Conservation (phyloP, 1,140 invertebrate genomes). For the Planococcus citri region DNA sequence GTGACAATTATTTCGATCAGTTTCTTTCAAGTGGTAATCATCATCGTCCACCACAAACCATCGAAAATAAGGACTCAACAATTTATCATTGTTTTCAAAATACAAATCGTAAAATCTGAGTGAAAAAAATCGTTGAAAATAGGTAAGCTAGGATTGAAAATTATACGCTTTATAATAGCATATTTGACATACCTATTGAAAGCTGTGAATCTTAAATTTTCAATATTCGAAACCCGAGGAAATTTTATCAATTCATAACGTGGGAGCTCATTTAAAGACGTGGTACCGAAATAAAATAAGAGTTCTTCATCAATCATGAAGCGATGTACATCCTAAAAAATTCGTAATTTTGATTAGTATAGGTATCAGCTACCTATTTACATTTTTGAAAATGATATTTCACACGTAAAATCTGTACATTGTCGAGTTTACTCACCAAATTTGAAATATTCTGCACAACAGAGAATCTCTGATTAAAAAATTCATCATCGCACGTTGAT, state of each 20-base stretch:
- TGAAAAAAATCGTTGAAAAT: not conserved
- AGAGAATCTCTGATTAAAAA: not conserved
- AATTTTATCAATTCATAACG: not conserved
- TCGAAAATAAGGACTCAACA: not conserved
- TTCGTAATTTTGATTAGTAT: too few relatives aligned
- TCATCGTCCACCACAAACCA: not conserved
- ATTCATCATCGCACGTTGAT: too few relatives aligned
- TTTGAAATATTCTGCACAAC: not conserved
- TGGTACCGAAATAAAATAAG: not conserved
- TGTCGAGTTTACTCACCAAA: not conserved
- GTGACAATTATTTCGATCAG: not conserved
- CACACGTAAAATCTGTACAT: too few relatives aligned
- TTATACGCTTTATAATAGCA: not conserved
- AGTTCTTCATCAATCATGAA: not conserved
- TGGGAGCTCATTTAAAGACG: not conserved
- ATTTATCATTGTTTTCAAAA: not conserved
- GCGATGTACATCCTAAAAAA: not conserved
- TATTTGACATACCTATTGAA: not conserved
- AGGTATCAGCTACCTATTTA: too few relatives aligned
- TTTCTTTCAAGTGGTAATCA: not conserved
- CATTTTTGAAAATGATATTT: too few relatives aligned
- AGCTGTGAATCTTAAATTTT: not conserved
- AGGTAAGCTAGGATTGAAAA: too few relatives aligned
- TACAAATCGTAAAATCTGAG: not conserved
- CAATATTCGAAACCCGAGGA: not conserved